These are phyloP conservation scores for Triplophysa dalaica DNA, from an alignment of 2,113 vertebrate genomes.

Conservation along the genomic window DNA sequence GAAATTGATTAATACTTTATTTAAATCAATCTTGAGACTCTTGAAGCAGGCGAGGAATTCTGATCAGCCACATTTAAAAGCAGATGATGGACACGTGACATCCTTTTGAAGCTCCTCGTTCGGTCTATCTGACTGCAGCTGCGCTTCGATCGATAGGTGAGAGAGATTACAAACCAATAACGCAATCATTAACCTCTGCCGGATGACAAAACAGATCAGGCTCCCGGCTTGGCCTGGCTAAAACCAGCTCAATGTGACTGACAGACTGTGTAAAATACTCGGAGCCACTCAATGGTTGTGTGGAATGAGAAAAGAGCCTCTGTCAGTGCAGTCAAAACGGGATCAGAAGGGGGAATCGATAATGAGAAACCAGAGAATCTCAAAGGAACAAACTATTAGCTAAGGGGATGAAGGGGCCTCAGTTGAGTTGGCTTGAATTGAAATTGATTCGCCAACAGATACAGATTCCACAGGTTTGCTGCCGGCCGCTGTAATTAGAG, in stretches of 20 bases:
- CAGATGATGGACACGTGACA: background rate
- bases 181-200: constrained; percentile 36
- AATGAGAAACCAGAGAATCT: constrained; percentile 48
- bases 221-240: constrained; percentile 37
- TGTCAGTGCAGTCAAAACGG: constrained; percentile 24
- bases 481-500: constrained; percentile 40
- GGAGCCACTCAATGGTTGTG: constrained; percentile 1
- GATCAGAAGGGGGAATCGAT: constrained; percentile 45
- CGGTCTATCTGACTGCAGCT: background rate
- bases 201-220: constrained; percentile 29
- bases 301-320: constrained; percentile 9
- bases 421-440: constrained; percentile 47
- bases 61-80: background rate
- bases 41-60: background rate
- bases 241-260: constrained; percentile 40
- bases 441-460: constrained; percentile 55
- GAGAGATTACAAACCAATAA: constrained; percentile 34
- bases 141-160: constrained; percentile 29
- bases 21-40: background rate
- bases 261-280: constrained; percentile 33
- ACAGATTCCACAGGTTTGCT: constrained; percentile 37
- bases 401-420: constrained; percentile 47
- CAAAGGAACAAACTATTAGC: constrained; percentile 54
- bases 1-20: background rate
- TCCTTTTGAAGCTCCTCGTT: background rate